These are phyloP conservation scores for Miichthys miiuy DNA, from an alignment of 2,797 vertebrate genomes.

Conservation along the genomic window DNA sequence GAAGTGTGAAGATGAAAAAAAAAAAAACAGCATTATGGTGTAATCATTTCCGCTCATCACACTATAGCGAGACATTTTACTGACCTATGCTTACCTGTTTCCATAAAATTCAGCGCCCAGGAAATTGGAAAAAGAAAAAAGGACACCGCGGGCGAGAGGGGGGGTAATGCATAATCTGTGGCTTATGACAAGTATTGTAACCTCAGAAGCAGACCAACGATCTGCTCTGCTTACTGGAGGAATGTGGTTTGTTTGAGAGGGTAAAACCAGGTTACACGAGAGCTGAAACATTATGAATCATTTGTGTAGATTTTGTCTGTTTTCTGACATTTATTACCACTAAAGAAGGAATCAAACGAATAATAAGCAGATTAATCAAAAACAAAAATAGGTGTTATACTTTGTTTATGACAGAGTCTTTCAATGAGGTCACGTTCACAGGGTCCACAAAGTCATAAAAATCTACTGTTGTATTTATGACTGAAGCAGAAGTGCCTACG, in stretches of 20 bases:
- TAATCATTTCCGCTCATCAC: slow-evolving; percentile 27
- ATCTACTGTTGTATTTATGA: neutral
- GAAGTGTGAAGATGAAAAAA: slow-evolving; percentile 33
- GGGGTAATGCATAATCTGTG: neutral
- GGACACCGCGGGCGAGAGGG: neutral
- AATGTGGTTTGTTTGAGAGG: neutral
- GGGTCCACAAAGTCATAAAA: neutral
- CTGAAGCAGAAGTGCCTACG: neutral
- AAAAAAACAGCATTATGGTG: slow-evolving; percentile 25
- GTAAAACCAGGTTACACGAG: neutral
- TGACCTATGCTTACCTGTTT: slow-evolving; percentile 37
- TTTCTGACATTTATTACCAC: neutral
- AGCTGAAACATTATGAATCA: neutral
- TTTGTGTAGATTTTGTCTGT: no score
- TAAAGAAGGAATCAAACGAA: neutral
- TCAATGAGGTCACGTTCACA: neutral
- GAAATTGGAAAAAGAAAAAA: slow-evolving; percentile 63
- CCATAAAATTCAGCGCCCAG: slow-evolving; percentile 39
- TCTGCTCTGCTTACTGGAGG: neutral
- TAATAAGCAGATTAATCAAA: neutral
- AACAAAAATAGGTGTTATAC: neutral
- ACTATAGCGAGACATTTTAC: slow-evolving; percentile 33
- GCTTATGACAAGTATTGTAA: neutral
- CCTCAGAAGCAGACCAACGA: neutral
- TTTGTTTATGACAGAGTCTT: neutral